phyloP scores from a whole-genome alignment of 2,113 vertebrate genomes.

The Thinocorus orbignyianus region DNA sequence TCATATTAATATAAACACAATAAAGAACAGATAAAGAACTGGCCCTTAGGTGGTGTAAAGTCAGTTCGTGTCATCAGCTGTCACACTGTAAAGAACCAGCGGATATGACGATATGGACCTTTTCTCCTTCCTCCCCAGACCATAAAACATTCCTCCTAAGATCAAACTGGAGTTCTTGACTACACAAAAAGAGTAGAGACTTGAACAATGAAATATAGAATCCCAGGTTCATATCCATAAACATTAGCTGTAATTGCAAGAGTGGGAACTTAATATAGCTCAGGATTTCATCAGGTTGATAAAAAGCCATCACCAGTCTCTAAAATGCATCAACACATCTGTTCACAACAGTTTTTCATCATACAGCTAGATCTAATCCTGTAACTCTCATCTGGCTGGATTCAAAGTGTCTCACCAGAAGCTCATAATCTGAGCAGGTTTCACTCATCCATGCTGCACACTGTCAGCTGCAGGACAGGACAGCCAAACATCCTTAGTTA shows the following conservation, averaged over 20 bases:
- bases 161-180: background rate
- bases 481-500: background rate
- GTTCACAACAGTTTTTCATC: background rate
- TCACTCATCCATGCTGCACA: background rate
- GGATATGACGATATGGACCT: background rate
- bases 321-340: background rate
- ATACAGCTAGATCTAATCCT: background rate
- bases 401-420: background rate
- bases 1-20: background rate
- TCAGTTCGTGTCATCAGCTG: background rate
- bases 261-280: background rate
- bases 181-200: background rate
- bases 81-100: background rate
- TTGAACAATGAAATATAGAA: background rate
- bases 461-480: background rate
- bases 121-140: background rate
- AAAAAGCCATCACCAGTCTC: background rate
- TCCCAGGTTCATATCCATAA: background rate
- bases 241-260: background rate
- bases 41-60: background rate
- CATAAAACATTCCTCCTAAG: background rate
- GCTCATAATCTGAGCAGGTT: background rate
- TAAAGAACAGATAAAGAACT: background rate
- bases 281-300: background rate
- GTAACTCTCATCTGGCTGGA: background rate